Evolutionary conservation across 2,797 vertebrate genomes (phyloP).

Genomic region (Garrulus glandarius): DNA sequence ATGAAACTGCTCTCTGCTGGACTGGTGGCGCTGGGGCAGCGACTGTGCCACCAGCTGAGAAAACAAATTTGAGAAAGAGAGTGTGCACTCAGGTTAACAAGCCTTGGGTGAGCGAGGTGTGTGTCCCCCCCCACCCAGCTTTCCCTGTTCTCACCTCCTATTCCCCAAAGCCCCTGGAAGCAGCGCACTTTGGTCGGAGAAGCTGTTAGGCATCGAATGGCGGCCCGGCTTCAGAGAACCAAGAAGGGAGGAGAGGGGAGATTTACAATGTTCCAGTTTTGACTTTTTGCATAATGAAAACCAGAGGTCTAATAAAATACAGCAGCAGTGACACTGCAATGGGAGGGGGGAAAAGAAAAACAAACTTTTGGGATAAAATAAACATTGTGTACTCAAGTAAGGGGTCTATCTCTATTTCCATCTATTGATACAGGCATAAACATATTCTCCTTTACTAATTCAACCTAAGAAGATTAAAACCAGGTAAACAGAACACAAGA

Average conservation of each 20-base stretch:
- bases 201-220: neutral
- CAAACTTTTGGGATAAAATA: neutral
- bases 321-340: conserved; percentile 46
- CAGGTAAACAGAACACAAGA: neutral
- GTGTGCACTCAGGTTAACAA: conserved; percentile 66
- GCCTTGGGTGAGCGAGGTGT: conserved; percentile 40
- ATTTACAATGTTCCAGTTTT: conserved; percentile 59
- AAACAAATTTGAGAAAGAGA: conserved; percentile 78
- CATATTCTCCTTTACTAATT: neutral
- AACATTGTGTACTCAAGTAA: neutral
- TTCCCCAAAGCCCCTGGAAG: conserved; percentile 34
- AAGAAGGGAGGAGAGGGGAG: neutral
- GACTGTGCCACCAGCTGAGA: conserved; percentile 78
- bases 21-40: conserved; percentile 45
- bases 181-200: neutral
- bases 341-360: neutral
- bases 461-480: conserved; percentile 2
- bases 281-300: conserved; percentile 69
- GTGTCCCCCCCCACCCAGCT: neutral
- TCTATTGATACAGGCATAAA: neutral
- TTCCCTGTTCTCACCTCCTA: conserved; percentile 33
- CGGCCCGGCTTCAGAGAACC: neutral
- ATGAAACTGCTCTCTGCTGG: conserved; percentile 67
- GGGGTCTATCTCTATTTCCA: conserved; percentile 22
- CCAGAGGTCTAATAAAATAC: conserved; percentile 68